phyloP scores from a whole-genome alignment of 2,797 vertebrate genomes.

The Gallirallus australis region DNA sequence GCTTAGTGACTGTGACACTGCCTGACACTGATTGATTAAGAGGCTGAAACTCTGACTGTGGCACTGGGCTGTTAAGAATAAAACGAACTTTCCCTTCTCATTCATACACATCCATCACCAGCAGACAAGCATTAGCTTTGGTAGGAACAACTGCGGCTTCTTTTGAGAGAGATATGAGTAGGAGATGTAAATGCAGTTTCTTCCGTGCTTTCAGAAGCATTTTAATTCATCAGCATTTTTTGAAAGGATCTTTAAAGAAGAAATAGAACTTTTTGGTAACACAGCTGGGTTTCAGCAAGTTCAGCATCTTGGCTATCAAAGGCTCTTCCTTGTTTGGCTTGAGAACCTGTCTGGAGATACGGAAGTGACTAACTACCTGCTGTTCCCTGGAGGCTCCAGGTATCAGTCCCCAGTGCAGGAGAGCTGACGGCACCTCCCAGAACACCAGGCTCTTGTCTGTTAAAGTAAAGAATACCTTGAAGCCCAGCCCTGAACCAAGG shows the following conservation, averaged over 20 bases:
- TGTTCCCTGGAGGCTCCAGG: not conserved
- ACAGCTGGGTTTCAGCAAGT: conserved; percentile 14
- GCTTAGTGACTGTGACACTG: not conserved
- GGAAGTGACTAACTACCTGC: not conserved
- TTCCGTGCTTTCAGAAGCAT: not conserved
- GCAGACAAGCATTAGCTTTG: not conserved
- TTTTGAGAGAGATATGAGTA: not conserved
- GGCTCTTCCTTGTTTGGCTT: not conserved
- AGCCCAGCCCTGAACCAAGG: not conserved
- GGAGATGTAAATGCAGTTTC: not conserved
- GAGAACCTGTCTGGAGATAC: not conserved
- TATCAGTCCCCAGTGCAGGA: not conserved
- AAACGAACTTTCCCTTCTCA: conserved; percentile 13
- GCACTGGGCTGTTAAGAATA: conserved; percentile 24
- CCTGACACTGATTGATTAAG: conserved; percentile 48
- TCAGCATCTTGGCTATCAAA: not conserved
- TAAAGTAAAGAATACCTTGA: not conserved
- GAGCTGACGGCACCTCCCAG: not conserved
- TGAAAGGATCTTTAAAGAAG: conserved; percentile 4
- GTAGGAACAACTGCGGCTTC: fast-evolving
- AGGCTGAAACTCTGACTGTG: conserved; percentile 13
- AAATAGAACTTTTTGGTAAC: not conserved
- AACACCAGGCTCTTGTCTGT: not conserved
- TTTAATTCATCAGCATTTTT: not conserved
- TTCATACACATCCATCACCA: not conserved